Conservation (phyloP, 2,797 vertebrate species). For the Dendrocincla fuliginosa region DNA sequence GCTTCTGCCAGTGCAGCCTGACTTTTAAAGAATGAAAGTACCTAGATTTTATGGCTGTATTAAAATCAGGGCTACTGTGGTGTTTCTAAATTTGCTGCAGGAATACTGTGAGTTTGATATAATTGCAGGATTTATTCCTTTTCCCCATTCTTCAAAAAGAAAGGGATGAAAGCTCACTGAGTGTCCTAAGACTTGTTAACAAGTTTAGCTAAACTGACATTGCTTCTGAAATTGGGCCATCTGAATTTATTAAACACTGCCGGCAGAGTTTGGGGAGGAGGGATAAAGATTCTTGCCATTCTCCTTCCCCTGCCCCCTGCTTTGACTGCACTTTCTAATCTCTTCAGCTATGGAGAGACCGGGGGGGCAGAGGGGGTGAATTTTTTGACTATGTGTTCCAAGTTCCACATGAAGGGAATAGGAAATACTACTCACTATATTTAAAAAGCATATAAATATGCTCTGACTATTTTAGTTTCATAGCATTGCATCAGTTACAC, state of each 20-base stretch:
- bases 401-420: conserved; percentile 38
- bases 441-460: conserved; percentile 56
- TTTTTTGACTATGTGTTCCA: conserved; percentile 11
- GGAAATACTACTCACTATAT: conserved; percentile 52
- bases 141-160: background rate
- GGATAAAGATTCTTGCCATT: conserved; percentile 72
- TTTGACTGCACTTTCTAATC: conserved; percentile 73
- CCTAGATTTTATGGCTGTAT: background rate
- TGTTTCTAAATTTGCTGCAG: background rate
- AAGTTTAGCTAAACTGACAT: background rate
- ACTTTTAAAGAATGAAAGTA: conserved; percentile 29
- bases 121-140: background rate
- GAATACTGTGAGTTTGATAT: background rate
- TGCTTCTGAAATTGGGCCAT: background rate
- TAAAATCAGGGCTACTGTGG: background rate
- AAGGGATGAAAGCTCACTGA: background rate
- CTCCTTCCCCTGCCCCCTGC: conserved; percentile 52
- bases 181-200: background rate
- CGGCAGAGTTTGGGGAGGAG: conserved; percentile 44
- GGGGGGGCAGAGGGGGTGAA: background rate
- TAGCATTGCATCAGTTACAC: conserved; percentile 54
- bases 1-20: background rate
- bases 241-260: conserved; percentile 7
- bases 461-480: conserved; percentile 58
- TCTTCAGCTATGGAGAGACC: conserved; percentile 44